Percentiles rank a stretch among this genome's conserved stretches.
Evolutionary conservation across 2,888 invertebrate genomes (phyloP).

Genomic region (Athetis lepigone): DNA sequence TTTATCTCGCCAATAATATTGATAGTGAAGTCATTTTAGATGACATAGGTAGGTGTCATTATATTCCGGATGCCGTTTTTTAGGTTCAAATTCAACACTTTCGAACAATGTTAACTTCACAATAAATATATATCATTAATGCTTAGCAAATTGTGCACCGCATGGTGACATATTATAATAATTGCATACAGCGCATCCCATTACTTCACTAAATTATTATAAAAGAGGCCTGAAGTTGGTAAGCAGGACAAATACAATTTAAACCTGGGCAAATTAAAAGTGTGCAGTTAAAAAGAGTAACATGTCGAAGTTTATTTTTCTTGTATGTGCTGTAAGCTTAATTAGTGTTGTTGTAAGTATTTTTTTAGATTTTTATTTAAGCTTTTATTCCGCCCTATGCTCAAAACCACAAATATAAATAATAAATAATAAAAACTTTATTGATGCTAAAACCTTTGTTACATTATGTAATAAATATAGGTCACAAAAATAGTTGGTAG

Average conservation of each 20-base stretch:
- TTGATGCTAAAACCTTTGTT: too few relatives aligned
- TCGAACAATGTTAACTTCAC: neutral
- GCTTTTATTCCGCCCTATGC: too few relatives aligned
- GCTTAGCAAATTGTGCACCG: slow-evolving; percentile 13
- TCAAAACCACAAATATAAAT: too few relatives aligned
- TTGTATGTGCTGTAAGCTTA: neutral
- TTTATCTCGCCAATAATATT: too few relatives aligned
- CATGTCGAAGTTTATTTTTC: neutral
- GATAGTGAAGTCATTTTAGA: neutral
- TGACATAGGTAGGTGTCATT: neutral
- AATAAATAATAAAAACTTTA: too few relatives aligned
- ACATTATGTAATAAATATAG: too few relatives aligned
- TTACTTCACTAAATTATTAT: slow-evolving; percentile 7
- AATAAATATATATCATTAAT: neutral
- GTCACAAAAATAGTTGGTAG: too few relatives aligned
- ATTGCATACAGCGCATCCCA: neutral
- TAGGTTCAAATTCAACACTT: neutral
- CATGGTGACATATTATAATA: slow-evolving; percentile 17
- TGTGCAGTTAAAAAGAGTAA: neutral
- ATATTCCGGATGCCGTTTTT: neutral
- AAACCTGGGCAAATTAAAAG: neutral
- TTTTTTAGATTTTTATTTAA: neutral
- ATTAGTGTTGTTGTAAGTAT: neutral
- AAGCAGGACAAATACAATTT: neutral
- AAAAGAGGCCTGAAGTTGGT: neutral